phyloP scores from a whole-genome alignment of 1,140 invertebrate genomes.

The Drosophila lowei region DNA sequence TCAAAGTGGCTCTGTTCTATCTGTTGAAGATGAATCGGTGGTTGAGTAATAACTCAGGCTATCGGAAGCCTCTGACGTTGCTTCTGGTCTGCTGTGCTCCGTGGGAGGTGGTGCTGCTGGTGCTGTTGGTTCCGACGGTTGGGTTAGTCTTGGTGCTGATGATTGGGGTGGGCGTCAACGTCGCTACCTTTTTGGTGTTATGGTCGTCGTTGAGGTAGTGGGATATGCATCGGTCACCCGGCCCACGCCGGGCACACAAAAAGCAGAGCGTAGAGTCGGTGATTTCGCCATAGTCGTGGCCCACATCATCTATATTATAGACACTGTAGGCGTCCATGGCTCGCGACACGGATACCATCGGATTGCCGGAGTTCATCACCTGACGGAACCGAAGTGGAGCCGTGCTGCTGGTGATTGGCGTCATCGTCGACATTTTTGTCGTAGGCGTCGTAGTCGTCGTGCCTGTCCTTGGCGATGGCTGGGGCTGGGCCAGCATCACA shows the following conservation, averaged over 20 bases:
- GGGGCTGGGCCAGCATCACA: slow-evolving; percentile 3
- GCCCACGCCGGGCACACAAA: slow-evolving; percentile 61
- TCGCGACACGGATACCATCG: slow-evolving; percentile 49
- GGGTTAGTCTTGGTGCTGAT: too few relatives aligned
- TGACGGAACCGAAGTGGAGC: slow-evolving; percentile 50
- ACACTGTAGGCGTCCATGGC: slow-evolving; percentile 55
- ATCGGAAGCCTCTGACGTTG: too few relatives aligned
- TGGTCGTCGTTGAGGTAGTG: slow-evolving; percentile 12
- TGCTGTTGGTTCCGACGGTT: too few relatives aligned
- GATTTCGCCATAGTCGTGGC: slow-evolving; percentile 53
- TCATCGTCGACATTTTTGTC: not conserved
- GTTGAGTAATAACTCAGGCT: too few relatives aligned
- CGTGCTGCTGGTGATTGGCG: slow-evolving; percentile 4
- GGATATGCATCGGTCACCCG: slow-evolving; percentile 47
- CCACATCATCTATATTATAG: slow-evolving; percentile 67
- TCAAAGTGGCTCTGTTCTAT: too few relatives aligned
- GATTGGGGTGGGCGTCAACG: too few relatives aligned
- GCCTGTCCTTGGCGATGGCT: not conserved
- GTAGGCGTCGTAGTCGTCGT: slow-evolving; percentile 15
- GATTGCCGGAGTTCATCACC: slow-evolving; percentile 2
- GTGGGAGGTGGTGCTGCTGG: too few relatives aligned
- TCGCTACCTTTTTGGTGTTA: slow-evolving; percentile 6
- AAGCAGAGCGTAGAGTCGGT: slow-evolving; percentile 50
- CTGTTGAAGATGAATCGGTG: too few relatives aligned
- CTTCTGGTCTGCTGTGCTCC: too few relatives aligned